A percentile compares a stretch with the other conserved stretches of the same genome.
These are phyloP conservation scores for Diadromus collaris DNA, from an alignment of 2,888 invertebrate genomes.

Conservation along the genomic window DNA sequence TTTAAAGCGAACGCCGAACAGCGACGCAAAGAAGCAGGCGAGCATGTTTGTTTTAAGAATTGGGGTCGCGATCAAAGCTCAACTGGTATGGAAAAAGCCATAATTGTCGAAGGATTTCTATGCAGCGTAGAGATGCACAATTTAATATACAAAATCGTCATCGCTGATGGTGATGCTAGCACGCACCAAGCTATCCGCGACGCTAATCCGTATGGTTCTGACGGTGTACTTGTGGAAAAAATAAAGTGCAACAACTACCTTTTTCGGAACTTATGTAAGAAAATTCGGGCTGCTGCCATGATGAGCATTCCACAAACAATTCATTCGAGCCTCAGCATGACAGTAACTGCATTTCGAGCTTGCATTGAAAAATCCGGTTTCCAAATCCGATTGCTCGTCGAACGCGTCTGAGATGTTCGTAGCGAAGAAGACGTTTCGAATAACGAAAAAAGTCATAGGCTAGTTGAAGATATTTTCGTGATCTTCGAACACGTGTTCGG, in stretches of 20 bases:
- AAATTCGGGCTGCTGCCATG: constrained; percentile 13
- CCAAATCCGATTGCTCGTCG: constrained; percentile 31
- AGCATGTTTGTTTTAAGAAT: constrained; percentile 68
- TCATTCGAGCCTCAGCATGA: neutral
- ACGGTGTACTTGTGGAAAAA: constrained; percentile 65
- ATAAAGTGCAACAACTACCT: constrained; percentile 73
- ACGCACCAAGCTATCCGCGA: constrained; percentile 68
- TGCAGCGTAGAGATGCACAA: constrained; percentile 57
- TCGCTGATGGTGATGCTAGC: constrained; percentile 71
- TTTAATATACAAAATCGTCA: constrained; percentile 48
- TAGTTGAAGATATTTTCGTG: constrained; percentile 58
- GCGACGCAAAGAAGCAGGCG: neutral
- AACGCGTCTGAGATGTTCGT: neutral
- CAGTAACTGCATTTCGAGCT: constrained; percentile 18
- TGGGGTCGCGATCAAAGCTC: constrained; percentile 62
- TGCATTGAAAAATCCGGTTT: constrained; percentile 25
- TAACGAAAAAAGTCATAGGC: neutral
- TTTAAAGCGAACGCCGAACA: constrained; percentile 48
- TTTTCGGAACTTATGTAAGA: constrained; percentile 61
- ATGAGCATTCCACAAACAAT: neutral
- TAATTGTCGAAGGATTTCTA: constrained; percentile 62
- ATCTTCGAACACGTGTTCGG: constrained; percentile 60
- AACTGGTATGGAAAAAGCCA: constrained; percentile 69
- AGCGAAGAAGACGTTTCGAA: neutral
- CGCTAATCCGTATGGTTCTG: constrained; percentile 64